Conservation (phyloP, 1,140 invertebrate species). For the Drosophila micromelanica region DNA sequence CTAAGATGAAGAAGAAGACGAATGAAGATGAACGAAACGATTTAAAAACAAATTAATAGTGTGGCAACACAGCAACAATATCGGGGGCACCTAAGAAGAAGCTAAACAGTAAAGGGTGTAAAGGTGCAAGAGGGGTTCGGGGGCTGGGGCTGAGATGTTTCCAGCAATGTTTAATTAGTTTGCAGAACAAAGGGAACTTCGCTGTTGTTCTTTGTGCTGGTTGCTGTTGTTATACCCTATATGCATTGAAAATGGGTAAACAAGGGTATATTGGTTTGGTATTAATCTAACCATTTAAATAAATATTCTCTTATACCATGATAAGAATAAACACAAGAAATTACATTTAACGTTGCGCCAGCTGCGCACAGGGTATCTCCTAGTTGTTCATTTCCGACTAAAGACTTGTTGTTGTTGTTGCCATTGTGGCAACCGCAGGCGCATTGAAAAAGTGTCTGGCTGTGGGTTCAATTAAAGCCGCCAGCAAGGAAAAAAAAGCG, state of each 20-base stretch:
- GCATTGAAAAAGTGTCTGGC: slow-evolving; percentile 24
- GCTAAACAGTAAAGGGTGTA: neutral
- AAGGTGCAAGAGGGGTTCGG: no score
- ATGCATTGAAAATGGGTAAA: slow-evolving; percentile 17
- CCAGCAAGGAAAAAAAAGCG: slow-evolving; percentile 40
- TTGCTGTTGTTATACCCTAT: slow-evolving; percentile 25
- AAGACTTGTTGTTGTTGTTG: neutral
- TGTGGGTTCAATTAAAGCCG: slow-evolving; percentile 72
- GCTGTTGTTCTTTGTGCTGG: slow-evolving; percentile 40
- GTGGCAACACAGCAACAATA: slow-evolving; percentile 22
- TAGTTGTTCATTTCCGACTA: neutral
- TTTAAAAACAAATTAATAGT: slow-evolving; percentile 80
- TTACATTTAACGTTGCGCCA: no score
- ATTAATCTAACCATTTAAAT: no score
- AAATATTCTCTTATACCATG: no score
- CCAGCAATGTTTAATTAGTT: slow-evolving; percentile 75
- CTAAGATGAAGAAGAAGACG: neutral
- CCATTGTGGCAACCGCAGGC: slow-evolving; percentile 1
- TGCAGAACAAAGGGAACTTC: slow-evolving; percentile 60
- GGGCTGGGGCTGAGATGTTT: slow-evolving; percentile 6
- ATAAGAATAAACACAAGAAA: no score
- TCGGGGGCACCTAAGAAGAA: slow-evolving; percentile 3
- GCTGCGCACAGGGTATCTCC: no score
- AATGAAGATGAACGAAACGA: slow-evolving; percentile 46
- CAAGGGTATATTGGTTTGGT: no score